These are phyloP conservation scores for Drosophila cognata DNA, from an alignment of 2,888 invertebrate genomes.

Conservation along the genomic window DNA sequence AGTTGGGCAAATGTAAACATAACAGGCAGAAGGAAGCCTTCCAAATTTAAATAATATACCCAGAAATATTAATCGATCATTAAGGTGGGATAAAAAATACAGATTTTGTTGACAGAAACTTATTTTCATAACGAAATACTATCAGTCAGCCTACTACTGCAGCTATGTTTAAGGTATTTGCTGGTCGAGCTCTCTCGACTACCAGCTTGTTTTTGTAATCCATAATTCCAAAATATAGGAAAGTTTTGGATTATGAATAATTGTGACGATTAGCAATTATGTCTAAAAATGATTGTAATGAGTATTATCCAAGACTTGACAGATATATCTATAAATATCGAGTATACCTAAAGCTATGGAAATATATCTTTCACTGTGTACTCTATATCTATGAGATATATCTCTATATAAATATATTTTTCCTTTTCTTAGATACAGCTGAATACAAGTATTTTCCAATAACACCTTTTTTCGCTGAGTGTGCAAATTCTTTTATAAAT, in stretches of 20 bases:
- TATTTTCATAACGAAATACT: neutral
- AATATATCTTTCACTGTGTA: neutral
- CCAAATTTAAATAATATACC: neutral
- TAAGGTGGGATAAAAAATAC: neutral
- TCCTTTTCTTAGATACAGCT: no score
- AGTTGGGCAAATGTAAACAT: neutral
- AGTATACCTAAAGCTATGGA: neutral
- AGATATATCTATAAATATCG: neutral
- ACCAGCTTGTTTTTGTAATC: neutral
- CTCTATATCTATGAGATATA: neutral
- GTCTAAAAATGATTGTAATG: neutral
- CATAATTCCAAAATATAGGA: neutral
- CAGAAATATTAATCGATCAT: neutral
- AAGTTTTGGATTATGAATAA: neutral
- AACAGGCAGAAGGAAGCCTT: neutral
- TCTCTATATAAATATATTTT: neutral
- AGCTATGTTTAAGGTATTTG: neutral
- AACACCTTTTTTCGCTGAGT: neutral
- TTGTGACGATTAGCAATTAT: neutral
- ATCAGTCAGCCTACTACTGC: neutral
- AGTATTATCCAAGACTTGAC: neutral
- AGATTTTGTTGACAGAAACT: neutral
- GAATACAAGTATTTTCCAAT: neutral
- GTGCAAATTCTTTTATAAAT: constrained; percentile 55
- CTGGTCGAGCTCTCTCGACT: neutral